Conservation (phyloP, 1,140 invertebrate species). For the Pararge aegeria region DNA sequence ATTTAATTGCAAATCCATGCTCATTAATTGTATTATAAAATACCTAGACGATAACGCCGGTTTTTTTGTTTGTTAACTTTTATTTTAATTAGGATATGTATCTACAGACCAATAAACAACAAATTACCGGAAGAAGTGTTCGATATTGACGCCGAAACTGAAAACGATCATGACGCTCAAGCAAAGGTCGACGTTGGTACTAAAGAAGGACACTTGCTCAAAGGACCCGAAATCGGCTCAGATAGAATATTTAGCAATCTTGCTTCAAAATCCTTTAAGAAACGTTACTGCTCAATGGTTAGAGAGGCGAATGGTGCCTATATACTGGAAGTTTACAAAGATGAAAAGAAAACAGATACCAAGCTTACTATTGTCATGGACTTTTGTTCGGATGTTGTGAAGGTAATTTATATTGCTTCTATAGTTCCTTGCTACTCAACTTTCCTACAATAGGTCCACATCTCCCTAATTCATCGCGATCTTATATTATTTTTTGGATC, state of each 20-base stretch:
- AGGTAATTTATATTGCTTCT: conserved; percentile 74
- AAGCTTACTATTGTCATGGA: conserved; percentile 96
- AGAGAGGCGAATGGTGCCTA: conserved; percentile 95
- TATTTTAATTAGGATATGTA: too few species aligned
- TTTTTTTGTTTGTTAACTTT: too few species aligned
- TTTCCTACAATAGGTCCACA: too few species aligned
- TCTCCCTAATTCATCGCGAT: too few species aligned
- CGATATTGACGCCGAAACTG: conserved; percentile 92
- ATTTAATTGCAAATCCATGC: too few species aligned
- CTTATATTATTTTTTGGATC: too few species aligned
- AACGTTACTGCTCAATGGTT: conserved; percentile 92
- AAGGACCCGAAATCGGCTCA: conserved; percentile 91
- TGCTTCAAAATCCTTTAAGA: conserved; percentile 94
- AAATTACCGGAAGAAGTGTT: conserved; percentile 90
- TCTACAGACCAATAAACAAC: conserved; percentile 80
- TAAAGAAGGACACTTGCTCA: conserved; percentile 94
- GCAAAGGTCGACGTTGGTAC: conserved; percentile 86
- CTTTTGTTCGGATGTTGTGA: conserved; percentile 92
- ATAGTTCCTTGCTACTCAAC: too few species aligned
- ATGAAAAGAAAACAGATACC: conserved; percentile 93
- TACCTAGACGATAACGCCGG: too few species aligned
- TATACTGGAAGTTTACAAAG: conserved; percentile 94
- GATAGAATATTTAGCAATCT: conserved; percentile 93
- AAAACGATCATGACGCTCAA: conserved; percentile 89
- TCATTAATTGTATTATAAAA: too few species aligned